These are phyloP conservation scores for Noctua janthina DNA, from an alignment of 2,888 invertebrate genomes.

Conservation along the genomic window DNA sequence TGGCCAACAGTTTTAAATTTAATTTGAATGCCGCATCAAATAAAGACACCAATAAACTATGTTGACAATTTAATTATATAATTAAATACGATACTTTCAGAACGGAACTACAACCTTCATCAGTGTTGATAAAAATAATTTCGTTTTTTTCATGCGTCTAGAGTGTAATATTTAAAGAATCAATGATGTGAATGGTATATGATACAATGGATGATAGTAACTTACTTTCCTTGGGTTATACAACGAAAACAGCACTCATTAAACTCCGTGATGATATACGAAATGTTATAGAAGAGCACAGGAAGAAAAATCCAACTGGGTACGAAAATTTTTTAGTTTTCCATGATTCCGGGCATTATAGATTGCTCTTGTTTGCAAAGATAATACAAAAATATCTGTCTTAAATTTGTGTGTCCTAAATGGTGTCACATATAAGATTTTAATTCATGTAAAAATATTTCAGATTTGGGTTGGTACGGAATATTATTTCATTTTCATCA, in stretches of 20 bases:
- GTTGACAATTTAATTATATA: constrained; percentile 26
- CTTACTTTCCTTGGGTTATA: constrained; percentile 89
- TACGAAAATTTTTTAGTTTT: constrained; percentile 60
- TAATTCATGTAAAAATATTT: constrained; percentile 65
- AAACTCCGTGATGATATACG: constrained; percentile 93
- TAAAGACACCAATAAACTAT: not conserved
- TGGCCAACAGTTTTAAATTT: not conserved
- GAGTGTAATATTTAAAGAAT: constrained; percentile 20
- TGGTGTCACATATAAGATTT: not conserved
- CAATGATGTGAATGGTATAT: constrained; percentile 67
- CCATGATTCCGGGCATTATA: constrained; percentile 1
- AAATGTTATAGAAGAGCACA: constrained; percentile 91
- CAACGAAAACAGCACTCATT: constrained; percentile 92
- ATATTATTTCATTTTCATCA: constrained; percentile 87
- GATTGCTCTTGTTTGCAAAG: not conserved
- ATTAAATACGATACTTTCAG: constrained; percentile 37
- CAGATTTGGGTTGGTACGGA: constrained; percentile 80
- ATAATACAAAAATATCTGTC: not conserved
- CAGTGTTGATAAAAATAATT: constrained; percentile 61
- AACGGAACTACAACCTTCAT: constrained; percentile 43
- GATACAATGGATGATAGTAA: constrained; percentile 80
- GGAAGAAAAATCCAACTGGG: constrained; percentile 89
- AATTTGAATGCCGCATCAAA: not conserved
- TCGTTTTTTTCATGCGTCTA: constrained; percentile 25
- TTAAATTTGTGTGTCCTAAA: not conserved